These are phyloP conservation scores for Leucopternis melanops DNA, from an alignment of 2,113 vertebrate genomes.

Conservation along the genomic window DNA sequence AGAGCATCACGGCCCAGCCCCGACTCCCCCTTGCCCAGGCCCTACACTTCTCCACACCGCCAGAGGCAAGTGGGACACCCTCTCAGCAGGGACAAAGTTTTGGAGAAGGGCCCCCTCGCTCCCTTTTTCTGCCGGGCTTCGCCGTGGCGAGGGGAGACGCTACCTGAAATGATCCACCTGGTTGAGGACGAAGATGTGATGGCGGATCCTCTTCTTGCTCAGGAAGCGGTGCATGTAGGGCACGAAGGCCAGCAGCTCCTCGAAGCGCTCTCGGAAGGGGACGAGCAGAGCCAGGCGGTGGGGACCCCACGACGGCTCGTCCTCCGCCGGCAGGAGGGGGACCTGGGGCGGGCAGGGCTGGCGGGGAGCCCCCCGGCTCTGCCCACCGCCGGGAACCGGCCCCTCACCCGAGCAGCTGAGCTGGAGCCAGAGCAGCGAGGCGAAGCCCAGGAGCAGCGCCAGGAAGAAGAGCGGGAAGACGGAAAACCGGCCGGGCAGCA, in stretches of 20 bases:
- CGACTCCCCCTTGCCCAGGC: accelerated
- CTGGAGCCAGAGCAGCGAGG: conserved; percentile 91
- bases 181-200: conserved; percentile 91
- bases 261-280: conserved; percentile 94
- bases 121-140: not conserved
- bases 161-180: conserved; percentile 96
- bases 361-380: not conserved
- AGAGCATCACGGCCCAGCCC: not conserved
- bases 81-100: not conserved
- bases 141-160: accelerated
- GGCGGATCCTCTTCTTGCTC: conserved; percentile 87
- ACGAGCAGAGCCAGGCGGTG: conserved; percentile 90
- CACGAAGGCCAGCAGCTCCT: conserved; percentile 91
- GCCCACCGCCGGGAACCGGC: not conserved
- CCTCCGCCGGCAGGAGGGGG: conserved; percentile 62
- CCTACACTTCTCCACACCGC: accelerated
- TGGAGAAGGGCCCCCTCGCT: not conserved
- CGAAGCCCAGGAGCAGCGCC: conserved; percentile 82
- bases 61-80: not conserved
- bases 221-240: conserved; percentile 92
- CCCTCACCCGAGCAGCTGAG: conserved; percentile 86
- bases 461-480: conserved; percentile 72
- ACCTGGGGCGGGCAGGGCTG: conserved; percentile 70
- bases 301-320: conserved; percentile 85
- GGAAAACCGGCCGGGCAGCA: conserved; percentile 65